Base-by-base conservation (phyloP, 2,113 vertebrate genomes). In the Steatornis caripensis region DNA sequence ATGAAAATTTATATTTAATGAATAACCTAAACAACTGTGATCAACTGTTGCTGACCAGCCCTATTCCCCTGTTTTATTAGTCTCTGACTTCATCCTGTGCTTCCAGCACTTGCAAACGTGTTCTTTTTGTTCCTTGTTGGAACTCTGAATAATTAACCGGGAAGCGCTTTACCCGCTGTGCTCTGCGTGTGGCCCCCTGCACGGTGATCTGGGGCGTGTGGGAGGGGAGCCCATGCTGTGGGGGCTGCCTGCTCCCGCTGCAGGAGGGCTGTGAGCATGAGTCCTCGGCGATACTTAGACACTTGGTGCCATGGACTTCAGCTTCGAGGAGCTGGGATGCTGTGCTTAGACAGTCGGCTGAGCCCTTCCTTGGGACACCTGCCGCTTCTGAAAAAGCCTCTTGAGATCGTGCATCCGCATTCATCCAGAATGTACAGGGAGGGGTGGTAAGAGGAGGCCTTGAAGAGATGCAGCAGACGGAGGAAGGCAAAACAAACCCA, bases 321-420 rank as follows among this genome's bases (percentile, higher is more conserved):
- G 49, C 54, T 87, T 51, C 0, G 1, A 46, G 51, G 46, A 77
- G 45, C 27, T 57, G 65, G 11, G 13, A 22, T 0, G 1, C 10
- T 74, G n/a, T n/a, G 41, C 80, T 74, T 12, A 26, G 41, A 24
- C 57, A 79, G 19, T 24, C 6, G 11, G 60, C 53, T 71, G 37
- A 85, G 62, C 70, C 36, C 39, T 41, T 80, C 24, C 54, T 10
- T 27, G 18, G 49, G 10, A 27, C 34, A 23, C 17, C 26, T 65
- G 83, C 68, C 37, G 5, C 64, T 37, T 57, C 45, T 57, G 53
- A 43, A 64, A 36, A 83, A 61, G 14, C 3, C 7, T 34, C 53
- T 43, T 43, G 69, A 69, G 39, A n/a, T 37, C 2, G 0, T 10
- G 3, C 10, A 22, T 32, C 76, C 0, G 0, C 12, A 26, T 49